Base-by-base conservation (phyloP, 2,113 vertebrate genomes). In the Clarias macrocephalus region DNA sequence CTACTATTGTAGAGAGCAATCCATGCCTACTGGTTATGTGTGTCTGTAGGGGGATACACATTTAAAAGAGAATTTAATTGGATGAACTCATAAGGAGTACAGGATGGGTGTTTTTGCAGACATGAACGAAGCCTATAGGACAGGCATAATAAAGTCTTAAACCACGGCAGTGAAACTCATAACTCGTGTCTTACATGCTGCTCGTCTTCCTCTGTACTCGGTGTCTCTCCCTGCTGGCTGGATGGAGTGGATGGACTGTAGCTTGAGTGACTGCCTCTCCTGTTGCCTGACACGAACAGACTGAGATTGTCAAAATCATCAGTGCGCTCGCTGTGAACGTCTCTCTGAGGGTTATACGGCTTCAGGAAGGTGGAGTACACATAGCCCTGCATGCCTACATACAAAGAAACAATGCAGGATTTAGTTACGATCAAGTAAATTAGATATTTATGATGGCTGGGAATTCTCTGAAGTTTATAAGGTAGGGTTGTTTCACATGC, bases 281-380 rank as follows among this genome's bases (percentile, higher is more conserved):
- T 94, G 19, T 94, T 88, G 56, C 92, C 95, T 5, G 96, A 97
- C 86, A 99, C 95, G 7, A 99, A 99, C 90, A 99, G 95, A 92
- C 96, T 99, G 92, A 99, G 92, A 86, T 99, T 95, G 88, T 99
- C 98, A 87, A 99, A 99, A 89, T 99, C 97, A 0, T 97, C 97
- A 0, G 95, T 93, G 60, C 85, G 91, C 13, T 96, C 92, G 84
- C 94, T 96, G 70, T 60, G 83, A 33, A 95, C 96, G 0, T 75
- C 91, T 90, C 96, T 95, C 54, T 94, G 93, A 88, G 97, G 97
- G 73, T 98, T 98, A 93, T 98, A 98, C 85, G 95, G 96, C 90
- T 95, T 99, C 92, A 99, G 94, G 93, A 99, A 99, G 65, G 97
- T 98, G 84, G 97, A 97, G 90, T 99, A 99, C 83, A 98, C 96